Base-by-base conservation (phyloP, 2,113 vertebrate species). In the Lates calcarifer region DNA sequence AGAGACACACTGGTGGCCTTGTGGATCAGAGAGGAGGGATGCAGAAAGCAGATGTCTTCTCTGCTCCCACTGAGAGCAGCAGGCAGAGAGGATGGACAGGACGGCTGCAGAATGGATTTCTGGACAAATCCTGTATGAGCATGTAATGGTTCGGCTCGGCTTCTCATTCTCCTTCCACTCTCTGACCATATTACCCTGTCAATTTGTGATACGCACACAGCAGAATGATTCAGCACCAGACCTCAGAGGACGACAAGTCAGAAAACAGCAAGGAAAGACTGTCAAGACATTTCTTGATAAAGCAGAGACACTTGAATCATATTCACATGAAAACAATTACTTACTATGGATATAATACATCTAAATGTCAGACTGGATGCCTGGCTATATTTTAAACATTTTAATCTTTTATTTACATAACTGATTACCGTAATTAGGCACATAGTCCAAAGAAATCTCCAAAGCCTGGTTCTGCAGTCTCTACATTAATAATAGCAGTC, bases 21-120 rank as follows among this genome's bases (percentile, higher is more conserved):
- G 37, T 65, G 80, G 73, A 82, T 73, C 82, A 60, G 35, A 76
- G 77, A 70, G 74, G 62, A 79, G 41, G 72, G 74, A 81, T 84
- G 71, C 1, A 80, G 74, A 87, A 86, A 87, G 88, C 89, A 91
- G 81, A 91, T 80, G 82, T 85, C 69, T 49, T 79, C 51, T 67
- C 74, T 13, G 55, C 62, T 75, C 82, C 77, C 74, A 60, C 57
- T 71, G 84, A 77, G 67, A 81, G 77, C 63, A 37, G 62, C 77
- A 51, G 43, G 65, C 63, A 49, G 74, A 66, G 45, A 67, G 47
- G 63, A 77, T 51, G 3, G 65, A 70, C 67, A 67, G 47, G 65
- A 66, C 5, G 24, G 39, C 67, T 82, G 77, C 63, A 35, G 80
- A 74, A 87, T 57, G 58, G 64, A 74, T 83, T 83, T 85, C 77